Conservation (phyloP, 2,888 invertebrate species). For the Euplexia lucipara region DNA sequence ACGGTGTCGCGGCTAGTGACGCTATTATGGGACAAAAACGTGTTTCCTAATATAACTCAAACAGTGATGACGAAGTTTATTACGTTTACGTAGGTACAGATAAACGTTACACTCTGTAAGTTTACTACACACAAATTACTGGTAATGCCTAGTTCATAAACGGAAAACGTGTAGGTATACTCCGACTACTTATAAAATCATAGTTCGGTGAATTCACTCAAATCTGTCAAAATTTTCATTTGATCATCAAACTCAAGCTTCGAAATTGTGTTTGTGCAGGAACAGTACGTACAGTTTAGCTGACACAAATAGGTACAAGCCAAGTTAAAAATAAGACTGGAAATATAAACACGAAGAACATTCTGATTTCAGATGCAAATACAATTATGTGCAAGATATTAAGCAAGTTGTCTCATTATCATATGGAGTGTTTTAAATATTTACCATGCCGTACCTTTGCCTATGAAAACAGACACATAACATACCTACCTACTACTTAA, state of each 20-base stretch:
- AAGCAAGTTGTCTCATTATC: conserved; percentile 24
- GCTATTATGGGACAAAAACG: conserved; percentile 39
- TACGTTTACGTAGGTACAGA: conserved; percentile 20
- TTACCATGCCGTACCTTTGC: conserved; percentile 10
- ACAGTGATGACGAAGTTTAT: conserved; percentile 43
- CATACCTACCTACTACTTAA: background rate
- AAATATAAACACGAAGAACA: conserved; percentile 69
- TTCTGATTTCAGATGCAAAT: conserved; percentile 62
- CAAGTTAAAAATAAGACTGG: conserved; percentile 74
- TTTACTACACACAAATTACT: conserved; percentile 38
- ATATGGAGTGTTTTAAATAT: conserved; percentile 23
- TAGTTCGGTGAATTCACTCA: conserved; percentile 61
- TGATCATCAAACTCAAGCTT: conserved; percentile 50
- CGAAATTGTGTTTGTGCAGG: conserved; percentile 56
- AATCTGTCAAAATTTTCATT: conserved; percentile 58
- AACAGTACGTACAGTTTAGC: conserved; percentile 60
- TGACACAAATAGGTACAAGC: conserved; percentile 74
- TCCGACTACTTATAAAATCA: conserved; percentile 59
- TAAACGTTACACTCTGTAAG: conserved; percentile 27
- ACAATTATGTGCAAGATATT: conserved; percentile 45
- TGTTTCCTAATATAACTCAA: conserved; percentile 54
- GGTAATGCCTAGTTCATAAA: conserved; percentile 27
- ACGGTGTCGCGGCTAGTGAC: conserved; percentile 41
- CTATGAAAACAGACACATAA: background rate
- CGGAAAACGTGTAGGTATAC: conserved; percentile 29